Evolutionary conservation across 2,797 vertebrate genomes (phyloP).

Genomic region (Acomys russatus): DNA sequence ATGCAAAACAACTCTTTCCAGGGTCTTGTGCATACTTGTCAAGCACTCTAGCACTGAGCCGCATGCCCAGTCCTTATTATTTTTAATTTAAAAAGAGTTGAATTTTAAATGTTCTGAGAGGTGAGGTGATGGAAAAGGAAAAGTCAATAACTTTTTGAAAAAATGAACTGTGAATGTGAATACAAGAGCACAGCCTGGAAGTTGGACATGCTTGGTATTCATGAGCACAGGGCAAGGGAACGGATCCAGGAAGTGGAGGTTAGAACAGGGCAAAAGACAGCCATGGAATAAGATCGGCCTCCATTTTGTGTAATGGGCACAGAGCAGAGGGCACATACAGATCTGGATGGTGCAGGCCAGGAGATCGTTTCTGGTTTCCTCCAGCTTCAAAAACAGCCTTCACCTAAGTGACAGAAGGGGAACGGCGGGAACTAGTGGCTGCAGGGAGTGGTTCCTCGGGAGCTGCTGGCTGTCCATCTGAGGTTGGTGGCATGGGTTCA

Average conservation of each 20-base stretch:
- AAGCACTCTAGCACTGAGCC: background rate
- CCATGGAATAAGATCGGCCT: background rate
- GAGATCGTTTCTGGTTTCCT: background rate
- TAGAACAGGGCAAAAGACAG: background rate
- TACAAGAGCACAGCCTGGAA: background rate
- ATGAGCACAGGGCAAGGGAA: background rate
- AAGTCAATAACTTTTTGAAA: slow-evolving; percentile 33
- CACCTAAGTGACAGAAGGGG: background rate
- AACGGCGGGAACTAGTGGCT: background rate
- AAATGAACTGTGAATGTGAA: slow-evolving; percentile 4
- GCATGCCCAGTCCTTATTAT: background rate
- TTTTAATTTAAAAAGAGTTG: slow-evolving; percentile 32
- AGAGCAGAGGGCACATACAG: background rate
- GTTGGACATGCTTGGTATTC: background rate
- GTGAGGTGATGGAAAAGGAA: slow-evolving; percentile 45
- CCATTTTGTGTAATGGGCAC: background rate
- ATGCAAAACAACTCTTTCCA: no score
- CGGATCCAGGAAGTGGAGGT: background rate
- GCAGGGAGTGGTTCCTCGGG: background rate
- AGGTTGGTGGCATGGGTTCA: background rate
- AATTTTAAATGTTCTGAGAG: slow-evolving; percentile 40
- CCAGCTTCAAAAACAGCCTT: background rate
- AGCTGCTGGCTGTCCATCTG: background rate
- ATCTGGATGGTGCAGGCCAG: background rate
- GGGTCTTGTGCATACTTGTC: background rate